Conservation (phyloP, 2,113 vertebrate genomes). For the Seriola quinqueradiata region DNA sequence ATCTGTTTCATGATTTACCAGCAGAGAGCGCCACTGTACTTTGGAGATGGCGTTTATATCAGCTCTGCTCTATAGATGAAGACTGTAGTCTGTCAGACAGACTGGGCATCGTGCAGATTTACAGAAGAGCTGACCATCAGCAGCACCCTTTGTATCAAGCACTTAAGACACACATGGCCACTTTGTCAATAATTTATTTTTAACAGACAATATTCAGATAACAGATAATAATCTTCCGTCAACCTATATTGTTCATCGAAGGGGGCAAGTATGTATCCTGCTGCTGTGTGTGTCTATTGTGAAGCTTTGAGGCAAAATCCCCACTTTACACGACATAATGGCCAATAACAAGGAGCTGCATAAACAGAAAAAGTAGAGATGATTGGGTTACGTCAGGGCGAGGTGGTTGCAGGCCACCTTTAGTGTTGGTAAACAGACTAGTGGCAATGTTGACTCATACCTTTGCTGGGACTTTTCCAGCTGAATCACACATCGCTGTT, state of each 20-base stretch:
- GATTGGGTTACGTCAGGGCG: constrained; percentile 50
- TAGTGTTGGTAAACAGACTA: constrained; percentile 68
- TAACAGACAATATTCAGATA: not conserved
- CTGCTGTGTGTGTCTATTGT: not conserved
- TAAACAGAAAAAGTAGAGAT: constrained; percentile 51
- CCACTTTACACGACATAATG: not conserved
- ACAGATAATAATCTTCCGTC: not conserved
- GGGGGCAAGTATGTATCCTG: not conserved
- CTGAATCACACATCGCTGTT: constrained; percentile 48
- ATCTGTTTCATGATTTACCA: constrained; percentile 37
- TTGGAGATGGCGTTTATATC: not conserved
- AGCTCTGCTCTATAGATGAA: constrained; percentile 2
- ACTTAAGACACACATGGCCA: not conserved
- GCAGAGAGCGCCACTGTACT: constrained; percentile 60
- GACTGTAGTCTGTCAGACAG: constrained; percentile 27
- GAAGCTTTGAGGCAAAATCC: constrained; percentile 7
- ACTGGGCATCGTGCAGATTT: constrained; percentile 16
- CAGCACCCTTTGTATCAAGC: not conserved
- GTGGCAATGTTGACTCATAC: constrained; percentile 66
- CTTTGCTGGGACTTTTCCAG: constrained; percentile 58
- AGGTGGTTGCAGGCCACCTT: constrained; percentile 50
- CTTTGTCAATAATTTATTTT: not conserved
- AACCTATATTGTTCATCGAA: not conserved
- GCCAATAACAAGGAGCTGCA: constrained; percentile 17
- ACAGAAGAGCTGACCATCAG: constrained; percentile 17